Percentiles rank a stretch among this genome's conserved stretches.
phyloP scores from a whole-genome alignment of 92 coral and sea anemone species.

The Nematostella vectensis region DNA sequence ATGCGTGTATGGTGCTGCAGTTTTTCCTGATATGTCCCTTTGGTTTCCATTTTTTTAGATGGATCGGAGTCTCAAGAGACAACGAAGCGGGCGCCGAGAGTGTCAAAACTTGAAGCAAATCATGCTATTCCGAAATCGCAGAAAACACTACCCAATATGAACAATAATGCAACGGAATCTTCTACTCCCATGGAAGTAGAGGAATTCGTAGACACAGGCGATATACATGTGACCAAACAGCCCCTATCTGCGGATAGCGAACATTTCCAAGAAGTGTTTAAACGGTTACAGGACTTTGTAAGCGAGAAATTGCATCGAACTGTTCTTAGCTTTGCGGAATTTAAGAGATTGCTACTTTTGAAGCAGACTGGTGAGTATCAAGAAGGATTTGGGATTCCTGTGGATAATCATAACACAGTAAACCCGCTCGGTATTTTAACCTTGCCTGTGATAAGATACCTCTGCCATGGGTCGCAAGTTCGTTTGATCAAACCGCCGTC shows the following conservation, averaged over 20 bases:
- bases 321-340: conserved; percentile 82
- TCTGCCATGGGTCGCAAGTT: no score
- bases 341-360: conserved; percentile 69
- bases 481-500: no score
- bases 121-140: no score
- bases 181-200: conserved; percentile 70
- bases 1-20: no score
- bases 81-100: no score
- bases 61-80: no score
- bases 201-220: conserved; percentile 33
- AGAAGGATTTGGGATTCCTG: background rate
- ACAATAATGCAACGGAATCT: conserved; percentile 13
- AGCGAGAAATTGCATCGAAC: conserved; percentile 76
- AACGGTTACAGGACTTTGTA: conserved; percentile 65
- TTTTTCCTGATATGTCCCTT: no score
- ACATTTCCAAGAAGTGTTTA: conserved; percentile 43
- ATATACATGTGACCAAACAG: conserved; percentile 9
- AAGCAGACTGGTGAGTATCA: conserved; percentile 72
- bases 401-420: no score
- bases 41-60: no score
- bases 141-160: conserved; percentile 8
- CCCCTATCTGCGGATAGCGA: conserved; percentile 39
- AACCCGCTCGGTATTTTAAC: no score
- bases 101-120: no score
- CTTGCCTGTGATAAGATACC: no score